phyloP scores from a whole-genome alignment of 2,797 vertebrate species.

The Ptychobarbus kaznakovi region DNA sequence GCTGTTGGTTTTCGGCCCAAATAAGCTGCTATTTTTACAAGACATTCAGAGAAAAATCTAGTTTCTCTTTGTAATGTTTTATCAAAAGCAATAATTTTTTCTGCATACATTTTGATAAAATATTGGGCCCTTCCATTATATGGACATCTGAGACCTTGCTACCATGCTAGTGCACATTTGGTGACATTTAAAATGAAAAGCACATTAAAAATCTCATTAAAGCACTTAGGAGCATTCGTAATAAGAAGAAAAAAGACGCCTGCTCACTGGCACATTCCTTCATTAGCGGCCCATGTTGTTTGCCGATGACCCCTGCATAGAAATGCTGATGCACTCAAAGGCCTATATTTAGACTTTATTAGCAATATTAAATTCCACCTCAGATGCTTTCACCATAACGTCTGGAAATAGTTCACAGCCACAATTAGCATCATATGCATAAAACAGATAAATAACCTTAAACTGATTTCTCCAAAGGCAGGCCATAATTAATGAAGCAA shows the following conservation, averaged over 20 bases:
- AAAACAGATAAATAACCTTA: constrained; percentile 34
- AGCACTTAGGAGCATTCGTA: not conserved
- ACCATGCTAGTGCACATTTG: not conserved
- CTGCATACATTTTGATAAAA: not conserved
- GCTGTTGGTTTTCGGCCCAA: not conserved
- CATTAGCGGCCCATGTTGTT: constrained; percentile 19
- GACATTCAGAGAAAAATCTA: not conserved
- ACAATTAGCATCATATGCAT: constrained; percentile 14
- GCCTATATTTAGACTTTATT: constrained; percentile 79
- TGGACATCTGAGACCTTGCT: not conserved
- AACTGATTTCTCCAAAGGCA: constrained; percentile 5
- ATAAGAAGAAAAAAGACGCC: not conserved
- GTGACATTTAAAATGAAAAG: constrained; percentile 15
- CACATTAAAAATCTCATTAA: constrained; percentile 8
- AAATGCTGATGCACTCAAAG: constrained; percentile 42
- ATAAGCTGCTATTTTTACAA: not conserved
- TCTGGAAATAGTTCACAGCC: constrained; percentile 58
- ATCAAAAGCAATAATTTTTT: not conserved
- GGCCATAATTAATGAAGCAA: not conserved
- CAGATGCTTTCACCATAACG: constrained; percentile 66
- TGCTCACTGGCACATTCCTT: constrained; percentile 9
- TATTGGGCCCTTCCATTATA: not conserved
- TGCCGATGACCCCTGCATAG: constrained; percentile 51
- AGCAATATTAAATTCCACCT: constrained; percentile 77
- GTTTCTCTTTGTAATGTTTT: not conserved